phyloP scores from a whole-genome alignment of 2,888 invertebrate genomes.

The Platycheirus rosarum region DNA sequence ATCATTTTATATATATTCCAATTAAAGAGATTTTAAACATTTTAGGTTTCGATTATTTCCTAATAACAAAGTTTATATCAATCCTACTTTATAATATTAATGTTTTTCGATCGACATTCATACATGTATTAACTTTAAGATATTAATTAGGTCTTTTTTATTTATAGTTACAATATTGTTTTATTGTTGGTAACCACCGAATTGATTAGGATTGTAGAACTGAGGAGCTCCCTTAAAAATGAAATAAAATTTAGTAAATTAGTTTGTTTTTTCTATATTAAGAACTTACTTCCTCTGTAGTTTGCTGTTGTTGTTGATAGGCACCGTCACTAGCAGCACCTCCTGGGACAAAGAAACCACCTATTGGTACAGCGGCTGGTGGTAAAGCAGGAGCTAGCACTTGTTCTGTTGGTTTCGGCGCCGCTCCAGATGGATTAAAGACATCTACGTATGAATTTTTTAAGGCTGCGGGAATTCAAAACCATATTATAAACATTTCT shows the following conservation, averaged over 20 bases:
- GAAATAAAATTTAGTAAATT: not conserved
- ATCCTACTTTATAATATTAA: slow-evolving; percentile 8
- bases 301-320: slow-evolving; percentile 76
- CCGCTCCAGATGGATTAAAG: slow-evolving; percentile 88
- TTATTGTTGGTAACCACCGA: slow-evolving; percentile 73
- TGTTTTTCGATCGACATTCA: slow-evolving; percentile 42
- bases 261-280: not conserved
- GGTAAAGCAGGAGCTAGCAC: slow-evolving; percentile 82
- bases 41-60: too few species aligned
- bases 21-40: too few species aligned
- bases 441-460: slow-evolving; percentile 95
- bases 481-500: too few species aligned
- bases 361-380: slow-evolving; percentile 80
- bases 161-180: not conserved
- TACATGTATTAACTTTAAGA: slow-evolving; percentile 2
- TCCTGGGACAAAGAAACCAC: slow-evolving; percentile 81
- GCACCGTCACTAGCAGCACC: slow-evolving; percentile 57
- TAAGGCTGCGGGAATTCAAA: slow-evolving; percentile 84
- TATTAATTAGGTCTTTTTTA: too few species aligned
- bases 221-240: slow-evolving; percentile 74
- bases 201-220: slow-evolving; percentile 77
- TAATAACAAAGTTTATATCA: slow-evolving; percentile 32
- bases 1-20: slow-evolving; percentile 23
- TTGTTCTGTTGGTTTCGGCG: slow-evolving; percentile 79
- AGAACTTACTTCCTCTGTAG: slow-evolving; percentile 71